Conservation (phyloP, 2,888 invertebrate genomes). For the Steinernema carpocapsae region DNA sequence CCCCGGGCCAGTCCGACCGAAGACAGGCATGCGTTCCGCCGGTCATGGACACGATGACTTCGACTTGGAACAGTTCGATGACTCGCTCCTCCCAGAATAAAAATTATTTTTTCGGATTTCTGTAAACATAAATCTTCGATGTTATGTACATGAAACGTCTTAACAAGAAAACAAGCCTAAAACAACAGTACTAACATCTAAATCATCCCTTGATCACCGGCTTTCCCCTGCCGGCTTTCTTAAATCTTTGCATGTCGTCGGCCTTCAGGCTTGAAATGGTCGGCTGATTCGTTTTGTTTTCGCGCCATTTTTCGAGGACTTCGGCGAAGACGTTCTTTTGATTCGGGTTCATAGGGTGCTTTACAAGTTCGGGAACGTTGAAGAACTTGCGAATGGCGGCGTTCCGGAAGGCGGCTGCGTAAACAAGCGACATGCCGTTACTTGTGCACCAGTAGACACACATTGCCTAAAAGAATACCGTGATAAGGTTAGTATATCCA, state of each 20-base stretch:
- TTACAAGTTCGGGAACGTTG: conserved; percentile 45
- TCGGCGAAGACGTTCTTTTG: conserved; percentile 36
- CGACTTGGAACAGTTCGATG: conserved; percentile 78
- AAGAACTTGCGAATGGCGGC: conserved; percentile 53
- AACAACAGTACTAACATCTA: conserved; percentile 29
- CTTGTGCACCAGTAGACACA: conserved; percentile 67
- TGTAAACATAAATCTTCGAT: conserved; percentile 32
- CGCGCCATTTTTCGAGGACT: conserved; percentile 36
- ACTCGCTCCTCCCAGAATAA: conserved; percentile 79
- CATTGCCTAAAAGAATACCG: conserved; percentile 50
- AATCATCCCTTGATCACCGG: conserved; percentile 24
- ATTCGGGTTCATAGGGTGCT: conserved; percentile 21
- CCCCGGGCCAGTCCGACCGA: conserved; percentile 71
- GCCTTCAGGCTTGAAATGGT: conserved; percentile 52
- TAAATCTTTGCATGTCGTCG: conserved; percentile 59
- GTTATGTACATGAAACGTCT: conserved; percentile 33
- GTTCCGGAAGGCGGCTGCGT: conserved; percentile 56
- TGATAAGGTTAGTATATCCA: not conserved
- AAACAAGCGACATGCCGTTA: conserved; percentile 61
- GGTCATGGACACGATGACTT: conserved; percentile 46
- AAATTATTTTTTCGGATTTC: not conserved
- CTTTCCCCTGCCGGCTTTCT: conserved; percentile 64
- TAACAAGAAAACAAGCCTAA: conserved; percentile 35
- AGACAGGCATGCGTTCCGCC: conserved; percentile 74
- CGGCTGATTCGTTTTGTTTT: conserved; percentile 52